These are phyloP conservation scores for Phragmatobia fuliginosa DNA, from an alignment of 2,888 invertebrate genomes.

Conservation along the genomic window DNA sequence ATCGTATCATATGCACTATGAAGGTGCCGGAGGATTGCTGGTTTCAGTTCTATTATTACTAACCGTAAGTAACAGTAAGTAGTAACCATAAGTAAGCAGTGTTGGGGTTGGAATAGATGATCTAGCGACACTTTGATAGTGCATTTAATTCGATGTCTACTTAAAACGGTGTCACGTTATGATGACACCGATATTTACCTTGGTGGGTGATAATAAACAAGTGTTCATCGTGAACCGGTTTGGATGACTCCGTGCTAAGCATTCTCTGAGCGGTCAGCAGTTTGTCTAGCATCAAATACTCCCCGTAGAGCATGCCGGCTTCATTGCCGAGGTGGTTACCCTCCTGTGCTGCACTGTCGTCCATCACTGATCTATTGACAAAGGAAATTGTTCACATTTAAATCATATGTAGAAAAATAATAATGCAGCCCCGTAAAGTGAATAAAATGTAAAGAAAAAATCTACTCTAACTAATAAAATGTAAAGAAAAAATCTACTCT, in stretches of 20 bases:
- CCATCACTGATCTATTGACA: conserved; percentile 66
- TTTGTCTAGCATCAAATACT: conserved; percentile 96
- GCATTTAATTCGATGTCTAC: too few relatives aligned
- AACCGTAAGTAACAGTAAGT: too few relatives aligned
- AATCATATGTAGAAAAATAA: background rate
- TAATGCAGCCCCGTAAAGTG: background rate
- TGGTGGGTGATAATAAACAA: conserved; percentile 99
- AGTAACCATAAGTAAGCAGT: too few relatives aligned
- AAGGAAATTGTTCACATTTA: background rate
- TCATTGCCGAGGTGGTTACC: conserved; percentile 89
- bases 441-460: too few relatives aligned
- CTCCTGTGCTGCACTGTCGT: conserved; percentile 72
- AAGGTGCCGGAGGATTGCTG: too few relatives aligned
- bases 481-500: too few relatives aligned
- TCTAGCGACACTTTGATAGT: too few relatives aligned
- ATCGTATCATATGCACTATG: too few relatives aligned
- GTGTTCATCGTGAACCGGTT: conserved; percentile 97
- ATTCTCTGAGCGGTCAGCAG: conserved; percentile 93
- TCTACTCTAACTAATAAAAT: too few relatives aligned
- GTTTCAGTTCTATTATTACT: too few relatives aligned
- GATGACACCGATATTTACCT: conserved; percentile 88
- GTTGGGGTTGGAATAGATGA: too few relatives aligned
- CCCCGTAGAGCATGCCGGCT: conserved; percentile 95
- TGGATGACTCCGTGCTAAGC: conserved; percentile 90
- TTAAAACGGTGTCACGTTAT: too few relatives aligned